phyloP scores from a whole-genome alignment of 1,140 invertebrate species.

The Heliconius nattereri region DNA sequence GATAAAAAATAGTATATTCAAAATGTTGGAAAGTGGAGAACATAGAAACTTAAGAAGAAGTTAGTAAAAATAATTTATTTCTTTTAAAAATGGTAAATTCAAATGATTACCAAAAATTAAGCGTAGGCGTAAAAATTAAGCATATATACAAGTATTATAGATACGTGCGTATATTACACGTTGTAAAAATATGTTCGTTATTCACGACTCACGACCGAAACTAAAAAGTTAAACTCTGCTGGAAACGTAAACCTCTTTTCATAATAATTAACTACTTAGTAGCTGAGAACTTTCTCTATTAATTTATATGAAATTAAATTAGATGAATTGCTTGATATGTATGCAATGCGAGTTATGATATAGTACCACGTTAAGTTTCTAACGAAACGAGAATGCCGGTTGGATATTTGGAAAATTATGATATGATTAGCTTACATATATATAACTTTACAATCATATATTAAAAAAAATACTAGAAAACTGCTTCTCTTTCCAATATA shows the following conservation, averaged over 20 bases:
- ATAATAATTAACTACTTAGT: conserved; percentile 11
- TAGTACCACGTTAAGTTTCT: background rate
- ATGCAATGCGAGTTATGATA: background rate
- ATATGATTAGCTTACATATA: too few relatives aligned
- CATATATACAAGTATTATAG: too few relatives aligned
- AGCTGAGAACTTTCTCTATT: background rate
- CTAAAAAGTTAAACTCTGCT: background rate
- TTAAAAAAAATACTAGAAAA: too few relatives aligned
- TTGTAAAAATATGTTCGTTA: background rate
- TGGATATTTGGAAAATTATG: background rate
- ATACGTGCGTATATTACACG: background rate
- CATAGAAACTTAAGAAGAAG: too few relatives aligned
- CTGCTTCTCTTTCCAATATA: too few relatives aligned
- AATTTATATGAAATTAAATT: background rate
- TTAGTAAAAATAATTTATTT: too few relatives aligned
- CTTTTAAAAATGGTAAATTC: too few relatives aligned
- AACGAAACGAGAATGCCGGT: background rate
- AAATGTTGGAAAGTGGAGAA: too few relatives aligned
- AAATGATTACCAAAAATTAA: too few relatives aligned
- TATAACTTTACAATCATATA: too few relatives aligned
- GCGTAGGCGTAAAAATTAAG: too few relatives aligned
- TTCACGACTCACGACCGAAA: conserved; percentile 10
- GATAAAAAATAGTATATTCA: too few relatives aligned
- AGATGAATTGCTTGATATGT: background rate
- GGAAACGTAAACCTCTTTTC: conserved; percentile 12